Conservation (phyloP, 2,113 vertebrate genomes). For the Galemys pyrenaicus region DNA sequence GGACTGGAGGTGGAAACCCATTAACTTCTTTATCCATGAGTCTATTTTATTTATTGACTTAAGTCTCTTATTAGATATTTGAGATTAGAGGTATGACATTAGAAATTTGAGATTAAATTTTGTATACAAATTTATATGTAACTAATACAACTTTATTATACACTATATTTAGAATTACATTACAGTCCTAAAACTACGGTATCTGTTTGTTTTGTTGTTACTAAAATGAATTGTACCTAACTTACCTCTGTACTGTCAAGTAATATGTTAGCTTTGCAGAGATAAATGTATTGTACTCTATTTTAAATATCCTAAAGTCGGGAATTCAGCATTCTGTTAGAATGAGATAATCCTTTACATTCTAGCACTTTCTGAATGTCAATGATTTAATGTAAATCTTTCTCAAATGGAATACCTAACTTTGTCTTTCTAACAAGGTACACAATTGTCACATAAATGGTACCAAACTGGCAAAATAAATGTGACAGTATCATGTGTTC, state of each 20-base stretch:
- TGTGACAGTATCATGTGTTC: no score
- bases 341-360: not conserved
- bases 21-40: not conserved
- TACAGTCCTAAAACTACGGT: slow-evolving; percentile 31
- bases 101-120: not conserved
- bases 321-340: not conserved
- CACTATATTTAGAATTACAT: not conserved
- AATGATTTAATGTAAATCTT: slow-evolving; percentile 44
- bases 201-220: slow-evolving; percentile 5
- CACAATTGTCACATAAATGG: not conserved
- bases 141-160: not conserved
- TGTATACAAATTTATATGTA: not conserved
- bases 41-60: not conserved
- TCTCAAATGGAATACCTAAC: slow-evolving; percentile 24
- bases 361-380: not conserved
- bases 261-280: slow-evolving; percentile 7
- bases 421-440: slow-evolving; percentile 29
- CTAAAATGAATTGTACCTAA: slow-evolving; percentile 14
- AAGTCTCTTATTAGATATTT: not conserved
- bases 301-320: slow-evolving; percentile 1
- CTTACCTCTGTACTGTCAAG: not conserved
- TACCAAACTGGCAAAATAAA: no score
- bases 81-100: not conserved
- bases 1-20: not conserved
- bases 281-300: not conserved